Evolutionary conservation across 2,113 vertebrate species (phyloP).

Genomic region (Labeo catla): DNA sequence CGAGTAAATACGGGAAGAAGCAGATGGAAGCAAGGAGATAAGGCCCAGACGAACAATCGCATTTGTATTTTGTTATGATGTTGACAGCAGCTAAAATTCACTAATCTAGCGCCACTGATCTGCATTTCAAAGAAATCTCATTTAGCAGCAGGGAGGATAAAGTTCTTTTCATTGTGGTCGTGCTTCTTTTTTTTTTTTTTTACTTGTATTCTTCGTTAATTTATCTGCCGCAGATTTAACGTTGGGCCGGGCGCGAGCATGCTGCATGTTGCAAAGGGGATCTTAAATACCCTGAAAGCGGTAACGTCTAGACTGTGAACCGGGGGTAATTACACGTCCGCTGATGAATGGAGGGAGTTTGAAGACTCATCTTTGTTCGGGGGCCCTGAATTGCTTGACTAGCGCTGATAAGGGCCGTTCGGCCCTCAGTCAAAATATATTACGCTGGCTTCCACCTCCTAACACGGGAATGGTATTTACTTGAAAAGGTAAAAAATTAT

Average conservation of each 20-base stretch:
- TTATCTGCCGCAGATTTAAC: constrained; percentile 99
- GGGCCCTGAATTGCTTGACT: constrained; percentile 85
- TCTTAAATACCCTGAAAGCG: constrained; percentile 99
- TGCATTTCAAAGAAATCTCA: constrained; percentile 99
- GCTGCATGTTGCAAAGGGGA: constrained; percentile 92
- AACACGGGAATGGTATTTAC: constrained; percentile 81
- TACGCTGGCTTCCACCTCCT: constrained; percentile 73
- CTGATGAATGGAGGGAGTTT: constrained; percentile 92
- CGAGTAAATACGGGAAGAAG: constrained; percentile 99
- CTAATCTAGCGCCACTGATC: constrained; percentile 99
- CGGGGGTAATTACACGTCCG: constrained; percentile 98
- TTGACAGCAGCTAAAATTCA: constrained; percentile 99
- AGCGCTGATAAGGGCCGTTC: constrained; percentile 84
- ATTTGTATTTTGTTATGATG: constrained; percentile 99
- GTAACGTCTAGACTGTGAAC: constrained; percentile 98
- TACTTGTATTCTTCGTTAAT: constrained; percentile 99
- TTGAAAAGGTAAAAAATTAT: constrained; percentile 83
- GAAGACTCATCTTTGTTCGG: constrained; percentile 93
- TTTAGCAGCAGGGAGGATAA: constrained; percentile 99
- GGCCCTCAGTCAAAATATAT: constrained; percentile 78
- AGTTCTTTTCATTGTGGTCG: constrained; percentile 94
- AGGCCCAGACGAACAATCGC: constrained; percentile 96
- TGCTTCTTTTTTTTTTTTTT: constrained; percentile 75
- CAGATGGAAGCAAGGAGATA: constrained; percentile 99
- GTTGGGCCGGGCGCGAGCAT: constrained; percentile 82